Base-by-base conservation (phyloP, 92 coral and sea anemone species). In the Palythoa grandiflora region DNA sequence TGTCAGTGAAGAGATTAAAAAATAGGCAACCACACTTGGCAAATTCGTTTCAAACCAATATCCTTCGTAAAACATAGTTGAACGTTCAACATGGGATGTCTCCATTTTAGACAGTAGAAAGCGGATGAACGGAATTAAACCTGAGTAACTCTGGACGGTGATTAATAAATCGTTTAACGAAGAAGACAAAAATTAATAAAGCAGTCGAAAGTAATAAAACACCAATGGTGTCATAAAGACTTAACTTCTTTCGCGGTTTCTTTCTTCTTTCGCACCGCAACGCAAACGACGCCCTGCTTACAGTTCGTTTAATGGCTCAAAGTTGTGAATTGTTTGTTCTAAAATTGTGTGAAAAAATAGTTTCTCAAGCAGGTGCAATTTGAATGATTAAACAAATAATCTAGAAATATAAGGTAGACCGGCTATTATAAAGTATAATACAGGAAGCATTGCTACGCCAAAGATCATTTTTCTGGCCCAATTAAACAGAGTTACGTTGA, bases 21-120 rank as follows among this genome's bases (percentile, higher is more conserved):
- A 2, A 73, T 95, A 95, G 5, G 92, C 89, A 9, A 88, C 71
- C 0, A 91, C 79, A 38, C 94, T 83, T 1, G 73, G 77, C 0
- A 89, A 79, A 13, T 88, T 89, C 14, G 93, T 89, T 9, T 88
- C 61, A 81, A 95, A 95, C 94, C 94, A 95, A 65, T 95, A 95
- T 2, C 88, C 94, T 35, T 93, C 84, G 83, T 84, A 95, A 48
- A 95, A 95, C 93, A 95, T 93, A 36, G 86, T 81, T 16, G 86
- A 65, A 9, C 75, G 86, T 6, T 68, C 47, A 2, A 40, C 38
- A 40, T 81, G 54, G 8, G 57, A 19, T 4, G 76, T 68, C 16
- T 21, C 86, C 86, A 81, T 81, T 66, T 17, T 66, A 5, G 21
- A 63, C 36, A 7, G 70, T 16, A 2, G 20, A 16, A n/a, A 63